These are phyloP conservation scores for Coelogynopora nodosa DNA, from an alignment of 2,888 invertebrate genomes.

Conservation along the genomic window DNA sequence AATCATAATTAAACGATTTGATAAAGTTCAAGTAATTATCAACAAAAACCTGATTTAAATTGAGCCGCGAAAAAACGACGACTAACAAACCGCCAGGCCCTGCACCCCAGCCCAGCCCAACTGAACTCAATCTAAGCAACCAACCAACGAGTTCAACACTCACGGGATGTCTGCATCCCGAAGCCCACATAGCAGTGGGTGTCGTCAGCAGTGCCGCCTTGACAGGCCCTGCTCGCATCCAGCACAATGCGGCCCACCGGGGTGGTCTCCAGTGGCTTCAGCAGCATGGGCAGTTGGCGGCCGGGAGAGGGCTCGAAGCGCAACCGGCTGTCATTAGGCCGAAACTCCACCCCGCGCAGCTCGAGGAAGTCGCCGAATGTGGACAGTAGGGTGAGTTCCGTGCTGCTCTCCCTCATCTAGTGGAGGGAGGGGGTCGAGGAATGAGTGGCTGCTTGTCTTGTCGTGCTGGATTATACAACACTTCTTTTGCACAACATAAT, in stretches of 20 bases:
- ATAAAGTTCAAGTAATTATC: too few relatives aligned
- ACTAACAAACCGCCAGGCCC: too few relatives aligned
- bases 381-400: constrained; percentile 69
- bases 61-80: too few relatives aligned
- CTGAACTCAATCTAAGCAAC: too few relatives aligned
- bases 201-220: too few relatives aligned
- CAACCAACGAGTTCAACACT: background rate
- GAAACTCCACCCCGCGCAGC: constrained; percentile 69
- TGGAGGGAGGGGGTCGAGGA: background rate
- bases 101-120: too few relatives aligned
- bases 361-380: constrained; percentile 77
- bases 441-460: too few relatives aligned
- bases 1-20: too few relatives aligned
- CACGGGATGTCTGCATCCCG: background rate
- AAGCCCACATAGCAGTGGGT: background rate
- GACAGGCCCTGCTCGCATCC: background rate
- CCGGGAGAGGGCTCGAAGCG: constrained; percentile 62
- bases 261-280: constrained; percentile 35
- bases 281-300: constrained; percentile 26
- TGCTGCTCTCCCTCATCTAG: background rate
- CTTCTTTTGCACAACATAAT: too few relatives aligned
- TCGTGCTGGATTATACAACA: too few relatives aligned
- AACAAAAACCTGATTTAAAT: too few relatives aligned
- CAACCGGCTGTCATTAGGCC: constrained; percentile 68
- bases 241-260: constrained; percentile 30